Conservation (phyloP, 2,888 invertebrate species). For the Mesoligia furuncula region DNA sequence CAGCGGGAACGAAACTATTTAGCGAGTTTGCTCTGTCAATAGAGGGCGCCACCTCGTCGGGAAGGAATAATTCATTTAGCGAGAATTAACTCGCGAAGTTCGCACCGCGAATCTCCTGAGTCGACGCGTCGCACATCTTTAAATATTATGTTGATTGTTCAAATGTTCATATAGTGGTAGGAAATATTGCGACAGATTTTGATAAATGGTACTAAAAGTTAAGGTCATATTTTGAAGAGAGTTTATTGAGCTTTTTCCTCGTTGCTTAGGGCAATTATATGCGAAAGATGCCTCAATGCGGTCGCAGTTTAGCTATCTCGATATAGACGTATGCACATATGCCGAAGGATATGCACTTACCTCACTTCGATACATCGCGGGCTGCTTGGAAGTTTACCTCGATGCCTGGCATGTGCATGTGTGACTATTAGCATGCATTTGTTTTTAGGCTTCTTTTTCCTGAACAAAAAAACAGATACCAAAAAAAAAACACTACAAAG, state of each 20-base stretch:
- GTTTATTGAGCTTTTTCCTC: background rate
- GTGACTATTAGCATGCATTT: no score
- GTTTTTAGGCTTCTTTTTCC: background rate
- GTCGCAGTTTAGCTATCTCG: no score
- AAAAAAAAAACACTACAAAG: no score
- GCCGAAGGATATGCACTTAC: no score
- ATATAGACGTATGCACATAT: no score
- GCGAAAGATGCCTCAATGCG: no score
- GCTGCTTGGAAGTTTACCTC: no score
- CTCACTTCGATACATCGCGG: no score
- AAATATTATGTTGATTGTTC: slow-evolving; percentile 75
- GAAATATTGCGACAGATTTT: slow-evolving; percentile 28
- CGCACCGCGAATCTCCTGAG: slow-evolving; percentile 74
- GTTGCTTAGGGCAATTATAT: background rate
- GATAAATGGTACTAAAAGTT: slow-evolving; percentile 1
- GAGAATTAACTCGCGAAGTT: slow-evolving; percentile 82
- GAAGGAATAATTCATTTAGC: slow-evolving; percentile 88
- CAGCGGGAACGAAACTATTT: slow-evolving; percentile 89
- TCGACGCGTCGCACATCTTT: slow-evolving; percentile 67
- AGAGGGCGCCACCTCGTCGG: slow-evolving; percentile 85
- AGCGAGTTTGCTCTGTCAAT: slow-evolving; percentile 88
- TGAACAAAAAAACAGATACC: background rate
- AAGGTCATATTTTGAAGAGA: background rate
- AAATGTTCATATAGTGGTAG: slow-evolving; percentile 57
- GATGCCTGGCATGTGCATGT: no score